phyloP scores from a whole-genome alignment of 2,888 invertebrate species.

The Protophormia terraenovae region DNA sequence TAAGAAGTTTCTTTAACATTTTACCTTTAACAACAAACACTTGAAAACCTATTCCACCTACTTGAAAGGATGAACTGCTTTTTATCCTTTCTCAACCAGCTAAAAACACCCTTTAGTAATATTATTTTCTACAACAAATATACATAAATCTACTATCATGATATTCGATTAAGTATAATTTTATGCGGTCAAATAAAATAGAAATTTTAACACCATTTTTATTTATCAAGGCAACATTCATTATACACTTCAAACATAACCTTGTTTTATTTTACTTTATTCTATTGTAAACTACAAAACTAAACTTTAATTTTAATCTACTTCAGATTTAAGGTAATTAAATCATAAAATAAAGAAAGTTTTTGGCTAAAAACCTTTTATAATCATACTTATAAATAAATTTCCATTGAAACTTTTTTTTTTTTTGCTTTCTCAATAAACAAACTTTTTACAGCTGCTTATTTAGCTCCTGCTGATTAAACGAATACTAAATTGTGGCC shows the following conservation, averaged over 20 bases:
- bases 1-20: slow-evolving; percentile 22
- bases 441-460: background rate
- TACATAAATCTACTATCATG: slow-evolving; percentile 11
- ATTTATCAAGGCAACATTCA: slow-evolving; percentile 2
- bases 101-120: slow-evolving; percentile 5
- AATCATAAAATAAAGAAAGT: slow-evolving; percentile 18
- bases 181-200: slow-evolving; percentile 60
- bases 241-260: slow-evolving; percentile 23
- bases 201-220: slow-evolving; percentile 57
- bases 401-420: slow-evolving; percentile 36
- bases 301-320: slow-evolving; percentile 35
- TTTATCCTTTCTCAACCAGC: background rate
- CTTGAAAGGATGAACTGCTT: background rate
- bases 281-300: background rate
- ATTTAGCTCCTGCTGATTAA: background rate
- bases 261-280: background rate
- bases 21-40: slow-evolving; percentile 7
- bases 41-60: background rate
- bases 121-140: background rate
- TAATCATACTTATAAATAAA: slow-evolving; percentile 37
- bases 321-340: slow-evolving; percentile 35
- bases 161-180: slow-evolving; percentile 22
- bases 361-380: slow-evolving; percentile 27
- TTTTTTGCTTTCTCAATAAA: background rate
- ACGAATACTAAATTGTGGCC: background rate